Evolutionary conservation across 2,888 invertebrate genomes (phyloP), one percentile per base, ranked within the genome.

Genomic region (Campaea margaritaria): DNA sequence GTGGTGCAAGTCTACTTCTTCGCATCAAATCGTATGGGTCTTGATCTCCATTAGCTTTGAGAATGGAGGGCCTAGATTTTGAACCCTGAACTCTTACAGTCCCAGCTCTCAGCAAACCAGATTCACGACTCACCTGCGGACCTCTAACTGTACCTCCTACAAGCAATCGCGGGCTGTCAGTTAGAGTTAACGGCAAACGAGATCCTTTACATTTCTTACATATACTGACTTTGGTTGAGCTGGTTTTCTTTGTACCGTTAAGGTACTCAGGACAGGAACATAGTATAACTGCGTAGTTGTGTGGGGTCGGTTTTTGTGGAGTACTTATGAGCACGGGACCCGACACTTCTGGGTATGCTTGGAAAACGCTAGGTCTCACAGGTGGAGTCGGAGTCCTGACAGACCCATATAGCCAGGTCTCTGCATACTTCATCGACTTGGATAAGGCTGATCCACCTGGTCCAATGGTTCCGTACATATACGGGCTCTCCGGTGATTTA

Each of bases 21-120:
- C 97, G 93, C 96, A 97, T 96, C 68, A 96, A 93, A 84, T 97
- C 96, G 85, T 97, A 97, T 0, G 97, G 97, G 86, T 97, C 96
- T 14, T 90, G 74, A 21, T 93, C 88, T 58, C 89, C 89, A 83
- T 93, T 93, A 42, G 94, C 83, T 65, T 95, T 95, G 52, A 96
- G 84, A 68, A 96, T 95, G 34, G 94, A 93, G 41, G 96, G 95
- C 73, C 96, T 93, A 31, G 93, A 82, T 72, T 94, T 94, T 11
- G 92, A 83, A 45, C 93, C 86, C 71, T 94, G 93, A 57, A 95
- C 93, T 70, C 95, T 91, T 45, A 95, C 93, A 12, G 95, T 95
- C 49, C 95, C 95, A 62, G 94, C 94, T 79, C 94, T 89, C 44
- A 93, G 70, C 65, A 93, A 79, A 50, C 93, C 88, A 75, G 85